Evolutionary conservation across 2,113 vertebrate species (phyloP), one percentile per base, ranked within the genome.

Genomic region (Zeus faber): DNA sequence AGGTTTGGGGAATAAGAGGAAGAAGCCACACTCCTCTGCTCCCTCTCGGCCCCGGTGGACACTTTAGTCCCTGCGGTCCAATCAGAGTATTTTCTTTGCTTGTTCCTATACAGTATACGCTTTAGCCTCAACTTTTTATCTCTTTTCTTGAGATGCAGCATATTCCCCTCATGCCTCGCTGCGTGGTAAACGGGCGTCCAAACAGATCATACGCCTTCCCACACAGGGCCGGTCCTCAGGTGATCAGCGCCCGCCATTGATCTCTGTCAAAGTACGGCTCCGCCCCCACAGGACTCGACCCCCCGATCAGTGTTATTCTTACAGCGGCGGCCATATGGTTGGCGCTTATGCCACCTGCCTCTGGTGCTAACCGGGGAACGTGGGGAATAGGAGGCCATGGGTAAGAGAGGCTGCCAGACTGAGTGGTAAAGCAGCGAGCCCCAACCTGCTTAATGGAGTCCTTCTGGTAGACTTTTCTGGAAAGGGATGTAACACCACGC

Each of bases 241-340:
- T 78, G 72, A 84, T 85, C 76, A 84, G 83, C 70, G 68, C 67
- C 70, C 49, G 57, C 72, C 76, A 72, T 81, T 84, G 79, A 86
- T 85, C 84, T 81, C 82, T 68, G 74, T 84, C 51, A 49, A 51
- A 41, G 21, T 62, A 54, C 35, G 62, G 31, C 65, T 84, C 53
- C 1, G 61, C 70, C 67, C 54, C 68, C 64, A 56, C 37, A 62
- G 63, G 56, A 76, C 72, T 64, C 51, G 69, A 81, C 85, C 77
- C 68, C 59, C n/a, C n/a, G n/a, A n/a, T 81, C 66, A 62, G 66
- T 66, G 55, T 76, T 76, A 60, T 77, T 80, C 67, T 69, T 77
- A 49, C 57, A 37, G 65, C 69, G 58, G 61, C 57, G 37, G 59
- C 83, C 87, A 84, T 90, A 89, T 88, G 87, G 71, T 67, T 69